Conservation (phyloP, 1,140 invertebrate species). For the Cotesia vestalis region DNA sequence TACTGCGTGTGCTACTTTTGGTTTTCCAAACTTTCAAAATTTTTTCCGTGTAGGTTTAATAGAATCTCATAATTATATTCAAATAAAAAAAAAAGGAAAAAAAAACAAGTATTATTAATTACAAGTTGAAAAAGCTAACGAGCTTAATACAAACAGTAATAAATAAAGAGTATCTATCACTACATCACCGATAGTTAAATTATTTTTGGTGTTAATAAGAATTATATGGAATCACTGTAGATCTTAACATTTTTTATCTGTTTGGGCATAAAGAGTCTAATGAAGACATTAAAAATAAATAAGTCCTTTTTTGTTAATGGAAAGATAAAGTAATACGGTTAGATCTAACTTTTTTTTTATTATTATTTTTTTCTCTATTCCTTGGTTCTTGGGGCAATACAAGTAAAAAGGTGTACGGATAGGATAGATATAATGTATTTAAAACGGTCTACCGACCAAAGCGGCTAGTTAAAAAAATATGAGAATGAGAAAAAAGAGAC, state of each 20-base stretch:
- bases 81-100: no score
- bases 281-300: conserved; percentile 17
- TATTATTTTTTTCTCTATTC: background rate
- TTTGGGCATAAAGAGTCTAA: background rate
- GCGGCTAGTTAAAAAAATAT: background rate
- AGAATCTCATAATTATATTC: no score
- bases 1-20: no score
- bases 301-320: background rate
- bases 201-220: conserved; percentile 15
- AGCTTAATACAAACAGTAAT: no score
- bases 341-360: background rate
- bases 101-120: no score
- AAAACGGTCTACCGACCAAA: no score
- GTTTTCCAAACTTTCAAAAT: background rate
- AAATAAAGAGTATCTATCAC: no score
- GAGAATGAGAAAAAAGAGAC: conserved; percentile 4
- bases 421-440: conserved; percentile 9
- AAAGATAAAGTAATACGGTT: conserved; percentile 8
- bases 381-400: background rate
- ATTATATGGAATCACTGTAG: background rate
- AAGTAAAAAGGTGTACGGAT: background rate
- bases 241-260: background rate
- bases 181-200: conserved; percentile 1
- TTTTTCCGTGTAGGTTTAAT: background rate
- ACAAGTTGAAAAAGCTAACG: no score